These are phyloP conservation scores for Lysandra coridon DNA, from an alignment of 2,888 invertebrate genomes.

Conservation along the genomic window DNA sequence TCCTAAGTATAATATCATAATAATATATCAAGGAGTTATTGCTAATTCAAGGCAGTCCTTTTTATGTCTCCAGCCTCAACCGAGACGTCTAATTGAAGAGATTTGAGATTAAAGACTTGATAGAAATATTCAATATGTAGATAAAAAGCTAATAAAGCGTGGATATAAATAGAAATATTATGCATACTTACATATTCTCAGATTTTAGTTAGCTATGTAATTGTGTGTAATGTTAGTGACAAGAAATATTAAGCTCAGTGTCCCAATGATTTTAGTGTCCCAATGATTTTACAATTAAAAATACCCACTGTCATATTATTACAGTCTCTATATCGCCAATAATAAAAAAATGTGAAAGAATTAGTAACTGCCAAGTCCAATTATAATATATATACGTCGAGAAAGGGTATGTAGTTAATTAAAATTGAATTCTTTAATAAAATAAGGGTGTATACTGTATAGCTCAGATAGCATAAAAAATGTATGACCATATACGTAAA, in stretches of 20 bases:
- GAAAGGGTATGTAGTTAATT: too few relatives aligned
- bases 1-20: neutral
- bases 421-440: too few relatives aligned
- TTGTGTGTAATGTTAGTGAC: neutral
- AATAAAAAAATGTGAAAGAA: neutral
- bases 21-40: neutral
- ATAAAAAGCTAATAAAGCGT: slow-evolving; percentile 12
- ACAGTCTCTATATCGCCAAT: neutral
- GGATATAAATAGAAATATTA: neutral
- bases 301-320: neutral
- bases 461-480: too few relatives aligned
- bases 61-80: neutral
- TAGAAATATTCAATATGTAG: neutral
- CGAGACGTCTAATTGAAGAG: neutral
- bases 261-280: neutral
- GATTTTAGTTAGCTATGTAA: neutral
- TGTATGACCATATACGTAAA: too few relatives aligned
- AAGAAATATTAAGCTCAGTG: neutral
- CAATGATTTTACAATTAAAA: slow-evolving; percentile 9
- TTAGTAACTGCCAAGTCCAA: too few relatives aligned
- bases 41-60: neutral
- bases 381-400: too few relatives aligned
- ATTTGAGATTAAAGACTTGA: neutral
- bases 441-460: too few relatives aligned
- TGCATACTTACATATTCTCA: slow-evolving; percentile 14